Conservation (phyloP, 2,888 invertebrate genomes). For the Ormyrus thymus region DNA sequence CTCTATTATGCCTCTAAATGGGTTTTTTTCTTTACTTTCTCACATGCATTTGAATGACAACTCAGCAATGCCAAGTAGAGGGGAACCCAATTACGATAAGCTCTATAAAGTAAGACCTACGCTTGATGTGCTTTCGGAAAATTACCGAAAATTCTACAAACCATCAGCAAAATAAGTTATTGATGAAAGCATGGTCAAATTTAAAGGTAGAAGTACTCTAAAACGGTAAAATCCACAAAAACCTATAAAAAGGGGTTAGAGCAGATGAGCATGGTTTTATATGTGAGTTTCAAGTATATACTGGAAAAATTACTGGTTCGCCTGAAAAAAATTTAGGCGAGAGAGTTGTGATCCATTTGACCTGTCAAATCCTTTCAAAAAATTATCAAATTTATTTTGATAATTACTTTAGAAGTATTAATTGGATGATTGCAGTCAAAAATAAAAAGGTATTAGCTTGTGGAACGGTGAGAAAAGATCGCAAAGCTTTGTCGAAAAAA, state of each 20-base stretch:
- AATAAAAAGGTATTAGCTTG: conserved; percentile 49
- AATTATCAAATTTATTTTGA: conserved; percentile 54
- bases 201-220: conserved; percentile 37
- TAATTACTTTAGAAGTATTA: conserved; percentile 49
- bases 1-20: conserved; percentile 36
- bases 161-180: neutral
- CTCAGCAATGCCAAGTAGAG: neutral
- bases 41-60: conserved; percentile 12
- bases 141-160: neutral
- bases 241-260: conserved; percentile 50
- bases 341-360: conserved; percentile 61
- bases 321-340: conserved; percentile 37
- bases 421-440: conserved; percentile 42
- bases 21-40: conserved; percentile 54
- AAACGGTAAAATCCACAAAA: conserved; percentile 46
- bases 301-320: neutral
- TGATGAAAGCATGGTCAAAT: conserved; percentile 35
- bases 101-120: neutral
- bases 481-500: conserved; percentile 40
- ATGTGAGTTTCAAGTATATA: conserved; percentile 50
- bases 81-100: neutral
- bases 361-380: conserved; percentile 43
- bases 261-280: conserved; percentile 41
- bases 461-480: conserved; percentile 50
- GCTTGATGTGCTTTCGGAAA: neutral